These are phyloP conservation scores for Priocnemis perturbator DNA, from an alignment of 2,888 invertebrate genomes.

Conservation along the genomic window DNA sequence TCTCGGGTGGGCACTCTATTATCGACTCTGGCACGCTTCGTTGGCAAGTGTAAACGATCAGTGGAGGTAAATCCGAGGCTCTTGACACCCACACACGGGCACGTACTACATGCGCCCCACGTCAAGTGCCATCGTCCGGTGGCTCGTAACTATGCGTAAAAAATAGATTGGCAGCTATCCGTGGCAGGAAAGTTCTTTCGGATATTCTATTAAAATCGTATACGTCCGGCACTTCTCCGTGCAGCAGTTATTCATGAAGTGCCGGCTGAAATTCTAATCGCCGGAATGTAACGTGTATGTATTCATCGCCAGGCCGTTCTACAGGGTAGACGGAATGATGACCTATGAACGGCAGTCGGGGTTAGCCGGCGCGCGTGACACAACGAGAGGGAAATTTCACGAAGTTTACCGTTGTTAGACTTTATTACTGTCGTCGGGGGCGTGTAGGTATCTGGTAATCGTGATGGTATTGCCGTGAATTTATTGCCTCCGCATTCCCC, in stretches of 20 bases:
- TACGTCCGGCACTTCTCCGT: too few relatives aligned
- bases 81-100: conserved; percentile 9
- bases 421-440: conserved; percentile 2
- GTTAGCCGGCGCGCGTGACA: not conserved
- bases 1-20: conserved; percentile 7
- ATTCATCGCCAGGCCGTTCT: too few relatives aligned
- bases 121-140: conserved; percentile 3
- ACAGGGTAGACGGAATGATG: too few relatives aligned
- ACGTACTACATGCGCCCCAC: not conserved
- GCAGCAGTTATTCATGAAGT: too few relatives aligned
- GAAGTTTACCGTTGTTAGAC: not conserved
- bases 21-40: conserved; percentile 13
- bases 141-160: not conserved
- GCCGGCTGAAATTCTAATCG: too few relatives aligned
- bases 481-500: conserved; percentile 9
- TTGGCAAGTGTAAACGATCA: conserved; percentile 17
- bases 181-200: too few relatives aligned
- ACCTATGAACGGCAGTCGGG: too few relatives aligned
- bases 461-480: conserved; percentile 5
- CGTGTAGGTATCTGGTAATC: conserved; percentile 9
- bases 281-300: too few relatives aligned
- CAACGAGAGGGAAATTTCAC: conserved; percentile 3
- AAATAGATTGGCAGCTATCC: too few relatives aligned
- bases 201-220: too few relatives aligned
- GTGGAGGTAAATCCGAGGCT: conserved; percentile 12